These are phyloP conservation scores for Zosterops hypoxanthus DNA, from an alignment of 2,113 vertebrate species.

Conservation along the genomic window DNA sequence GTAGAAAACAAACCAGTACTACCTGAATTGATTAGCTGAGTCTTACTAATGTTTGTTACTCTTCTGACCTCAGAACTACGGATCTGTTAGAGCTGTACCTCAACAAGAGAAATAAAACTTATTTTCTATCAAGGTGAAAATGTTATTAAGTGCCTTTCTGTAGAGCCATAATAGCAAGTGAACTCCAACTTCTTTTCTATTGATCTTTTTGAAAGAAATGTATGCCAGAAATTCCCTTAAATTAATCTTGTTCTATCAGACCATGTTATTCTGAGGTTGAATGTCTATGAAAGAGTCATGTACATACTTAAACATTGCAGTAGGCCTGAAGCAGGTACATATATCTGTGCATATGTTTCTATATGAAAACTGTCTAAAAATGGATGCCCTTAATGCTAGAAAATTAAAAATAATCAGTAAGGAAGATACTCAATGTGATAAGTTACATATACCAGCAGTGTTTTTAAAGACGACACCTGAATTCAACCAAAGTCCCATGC, in stretches of 20 bases:
- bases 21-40: background rate
- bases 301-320: rapidly evolving
- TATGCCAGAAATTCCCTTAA: background rate
- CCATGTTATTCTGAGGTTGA: background rate
- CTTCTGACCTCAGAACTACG: background rate
- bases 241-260: background rate
- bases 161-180: background rate
- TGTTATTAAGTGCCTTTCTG: background rate
- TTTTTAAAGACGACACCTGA: background rate
- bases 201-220: background rate
- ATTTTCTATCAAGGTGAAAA: background rate
- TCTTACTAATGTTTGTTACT: background rate
- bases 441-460: background rate
- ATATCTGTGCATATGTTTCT: background rate
- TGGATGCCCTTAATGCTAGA: background rate
- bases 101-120: background rate
- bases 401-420: background rate
- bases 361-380: background rate
- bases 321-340: background rate
- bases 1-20: background rate
- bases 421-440: background rate
- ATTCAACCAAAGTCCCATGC: background rate
- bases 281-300: rapidly evolving
- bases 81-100: rapidly evolving
- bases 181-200: background rate